Evolutionary conservation across 2,113 vertebrate species (phyloP).

Genomic region (Rana temporaria): DNA sequence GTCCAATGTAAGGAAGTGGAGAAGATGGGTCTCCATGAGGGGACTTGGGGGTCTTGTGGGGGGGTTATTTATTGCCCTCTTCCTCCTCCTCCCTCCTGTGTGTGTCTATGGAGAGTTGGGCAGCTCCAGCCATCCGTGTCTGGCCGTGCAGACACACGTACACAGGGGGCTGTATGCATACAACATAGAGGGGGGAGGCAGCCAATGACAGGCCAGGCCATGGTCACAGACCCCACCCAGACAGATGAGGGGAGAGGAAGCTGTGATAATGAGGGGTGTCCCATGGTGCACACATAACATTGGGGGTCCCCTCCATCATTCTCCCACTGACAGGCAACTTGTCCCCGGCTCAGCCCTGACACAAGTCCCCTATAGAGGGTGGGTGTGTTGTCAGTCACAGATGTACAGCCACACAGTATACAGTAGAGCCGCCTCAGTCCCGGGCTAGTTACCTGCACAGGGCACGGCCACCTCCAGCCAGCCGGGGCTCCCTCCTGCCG

Average conservation of each 20-base stretch:
- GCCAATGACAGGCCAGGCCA: conserved; percentile 33
- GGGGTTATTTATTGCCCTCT: conserved; percentile 27
- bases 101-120: conserved; percentile 6
- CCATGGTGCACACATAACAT: too few species aligned
- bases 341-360: background rate
- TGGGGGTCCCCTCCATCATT: too few species aligned
- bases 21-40: too few species aligned
- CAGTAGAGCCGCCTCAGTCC: background rate
- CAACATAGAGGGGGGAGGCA: background rate
- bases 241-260: background rate
- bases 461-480: background rate
- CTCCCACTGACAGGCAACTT: too few species aligned
- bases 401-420: background rate
- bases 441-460: background rate
- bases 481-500: background rate
- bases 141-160: conserved; percentile 15
- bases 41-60: too few species aligned
- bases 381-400: background rate
- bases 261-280: background rate
- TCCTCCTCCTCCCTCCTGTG: conserved; percentile 11
- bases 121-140: conserved; percentile 42
- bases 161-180: background rate
- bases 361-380: background rate
- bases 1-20: too few species aligned
- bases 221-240: conserved; percentile 6